Conservation (phyloP, 2,888 invertebrate genomes). For the Nephrotoma guestfalica region DNA sequence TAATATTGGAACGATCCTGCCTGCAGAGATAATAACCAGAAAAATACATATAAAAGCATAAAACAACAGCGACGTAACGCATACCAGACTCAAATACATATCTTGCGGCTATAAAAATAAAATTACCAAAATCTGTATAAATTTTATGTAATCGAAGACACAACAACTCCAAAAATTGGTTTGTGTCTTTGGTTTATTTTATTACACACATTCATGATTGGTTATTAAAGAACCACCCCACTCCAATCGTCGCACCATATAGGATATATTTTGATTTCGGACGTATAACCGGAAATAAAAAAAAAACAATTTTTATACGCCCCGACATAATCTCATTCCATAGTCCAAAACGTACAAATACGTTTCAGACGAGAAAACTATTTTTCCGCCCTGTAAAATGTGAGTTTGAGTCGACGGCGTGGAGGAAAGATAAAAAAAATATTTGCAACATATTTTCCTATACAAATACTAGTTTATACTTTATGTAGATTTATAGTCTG, state of each 20-base stretch:
- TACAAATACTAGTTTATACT: not conserved
- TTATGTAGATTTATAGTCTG: not conserved
- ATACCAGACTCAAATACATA: not conserved
- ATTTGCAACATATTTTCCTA: not conserved
- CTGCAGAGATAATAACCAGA: not conserved
- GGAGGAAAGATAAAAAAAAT: not conserved
- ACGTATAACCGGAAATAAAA: not conserved
- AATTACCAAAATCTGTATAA: not conserved
- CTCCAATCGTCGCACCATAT: not conserved
- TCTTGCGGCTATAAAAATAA: not conserved
- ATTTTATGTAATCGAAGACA: not conserved
- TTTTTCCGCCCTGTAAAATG: not conserved
- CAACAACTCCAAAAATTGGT: not conserved
- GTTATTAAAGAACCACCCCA: not conserved
- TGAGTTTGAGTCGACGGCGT: not conserved
- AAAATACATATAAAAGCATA: not conserved
- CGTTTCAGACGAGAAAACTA: not conserved
- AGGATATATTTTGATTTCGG: not conserved
- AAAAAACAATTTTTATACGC: not conserved
- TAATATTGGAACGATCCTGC: not conserved
- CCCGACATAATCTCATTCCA: not conserved
- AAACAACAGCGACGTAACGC: not conserved
- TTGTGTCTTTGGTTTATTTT: not conserved
- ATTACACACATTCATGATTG: not conserved
- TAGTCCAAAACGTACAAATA: not conserved